Evolutionary conservation across 1,140 invertebrate species (phyloP), one percentile per base, ranked within the genome.

Genomic region (Trichogramma pretiosum): DNA sequence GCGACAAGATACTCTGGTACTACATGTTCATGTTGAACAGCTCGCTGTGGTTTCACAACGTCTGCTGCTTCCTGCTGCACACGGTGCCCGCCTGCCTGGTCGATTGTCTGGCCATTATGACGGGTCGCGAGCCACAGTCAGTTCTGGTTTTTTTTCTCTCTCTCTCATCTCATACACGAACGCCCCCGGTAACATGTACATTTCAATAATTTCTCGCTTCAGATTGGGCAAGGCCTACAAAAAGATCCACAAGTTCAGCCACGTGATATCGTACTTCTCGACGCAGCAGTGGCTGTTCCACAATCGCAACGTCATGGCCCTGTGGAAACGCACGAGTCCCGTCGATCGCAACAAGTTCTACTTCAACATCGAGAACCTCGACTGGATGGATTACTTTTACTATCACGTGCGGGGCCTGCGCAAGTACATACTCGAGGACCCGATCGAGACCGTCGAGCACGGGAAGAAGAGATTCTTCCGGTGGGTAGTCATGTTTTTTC

Each of bases 211-310:
- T 55, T 43, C 13, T 49, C 14, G 24, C 60, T 59, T 16, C 48
- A 81, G 78, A 43, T 57, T 81, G 47, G 56, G 74, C 14, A 68
- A 70, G 16, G 54, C 76, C 3, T 80, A 82, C 45, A 70, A 65
- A 30, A 77, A 76, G 53, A 71, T 83, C 48, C 63, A 74, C 26
- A 75, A 76, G 54, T 77, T 80, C 11, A 69, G 72, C 3, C 56
- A 48, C 1, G 73, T 74, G 2, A 68, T 83, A 38, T 68, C 77
- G 18, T 82, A 74, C 53, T 84, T 83, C 53, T 75, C 72, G 5
- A 70, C 69, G 2, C 63, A 73, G 37, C 63, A 80, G 50, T 83
- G 81, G 81, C 57, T 62, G 24, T 84, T 82, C 56, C 55, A 59
- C 3, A 77, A 76, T 54, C 63, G 75, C 5, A 74, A 78, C 48